A percentile compares a stretch with the other conserved stretches of the same genome.
These are phyloP conservation scores for Pegea sp. DNA, from an alignment of 23 tunicate species.

Conservation along the genomic window DNA sequence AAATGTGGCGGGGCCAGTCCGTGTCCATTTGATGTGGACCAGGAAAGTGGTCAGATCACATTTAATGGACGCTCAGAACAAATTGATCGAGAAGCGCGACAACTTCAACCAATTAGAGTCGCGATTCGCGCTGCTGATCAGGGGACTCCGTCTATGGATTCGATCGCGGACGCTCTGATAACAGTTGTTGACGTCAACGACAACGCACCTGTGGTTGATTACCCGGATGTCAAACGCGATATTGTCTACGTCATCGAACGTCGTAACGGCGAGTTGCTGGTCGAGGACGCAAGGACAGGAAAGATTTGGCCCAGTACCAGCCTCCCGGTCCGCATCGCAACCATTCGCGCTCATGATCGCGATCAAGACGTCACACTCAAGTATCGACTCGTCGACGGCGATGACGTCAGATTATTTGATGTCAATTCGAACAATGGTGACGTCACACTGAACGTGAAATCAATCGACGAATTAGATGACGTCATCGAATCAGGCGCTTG, in stretches of 20 bases:
- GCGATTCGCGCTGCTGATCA: constrained; percentile 36
- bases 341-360: too few relatives aligned
- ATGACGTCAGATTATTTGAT: too few relatives aligned
- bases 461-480: too few relatives aligned
- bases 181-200: constrained; percentile 60
- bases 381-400: too few relatives aligned
- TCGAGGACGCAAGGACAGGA: neutral
- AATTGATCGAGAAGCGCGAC: constrained; percentile 40
- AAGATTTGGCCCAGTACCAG: neutral
- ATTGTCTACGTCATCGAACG: constrained; percentile 13
- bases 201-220: constrained; percentile 27
- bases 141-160: constrained; percentile 11
- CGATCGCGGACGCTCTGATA: constrained; percentile 17
- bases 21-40: constrained; percentile 6
- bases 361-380: too few relatives aligned
- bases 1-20: neutral
- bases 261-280: neutral
- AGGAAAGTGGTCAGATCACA: constrained; percentile 6
- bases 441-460: too few relatives aligned
- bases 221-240: constrained; percentile 42
- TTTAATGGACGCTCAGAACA: constrained; percentile 23
- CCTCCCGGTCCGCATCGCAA: too few relatives aligned
- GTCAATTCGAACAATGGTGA: too few relatives aligned
- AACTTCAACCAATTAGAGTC: constrained; percentile 17
- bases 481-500: too few relatives aligned